Conservation (phyloP, 2,888 invertebrate genomes). For the Norana najaformis region DNA sequence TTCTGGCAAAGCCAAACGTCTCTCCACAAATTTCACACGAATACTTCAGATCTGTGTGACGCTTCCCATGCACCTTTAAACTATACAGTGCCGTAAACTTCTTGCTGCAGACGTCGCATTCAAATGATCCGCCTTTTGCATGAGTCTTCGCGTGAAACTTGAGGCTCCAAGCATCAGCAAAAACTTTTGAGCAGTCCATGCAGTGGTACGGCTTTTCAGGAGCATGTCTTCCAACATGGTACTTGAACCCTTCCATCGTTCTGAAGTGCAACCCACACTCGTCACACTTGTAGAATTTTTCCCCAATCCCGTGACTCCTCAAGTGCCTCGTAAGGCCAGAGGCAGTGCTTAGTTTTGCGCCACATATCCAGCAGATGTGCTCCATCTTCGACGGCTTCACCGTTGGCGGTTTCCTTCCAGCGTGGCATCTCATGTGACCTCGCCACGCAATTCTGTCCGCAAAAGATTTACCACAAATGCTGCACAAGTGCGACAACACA, state of each 20-base stretch:
- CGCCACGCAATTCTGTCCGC: background rate
- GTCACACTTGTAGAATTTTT: background rate
- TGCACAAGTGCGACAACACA: background rate
- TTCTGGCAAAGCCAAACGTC: background rate
- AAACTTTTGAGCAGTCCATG: background rate
- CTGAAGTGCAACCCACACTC: background rate
- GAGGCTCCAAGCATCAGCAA: background rate
- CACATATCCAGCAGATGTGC: conserved; percentile 13
- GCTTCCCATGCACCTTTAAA: conserved; percentile 1
- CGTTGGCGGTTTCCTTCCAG: background rate
- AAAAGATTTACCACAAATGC: conserved; percentile 3
- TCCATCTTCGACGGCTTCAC: conserved; percentile 3
- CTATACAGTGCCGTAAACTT: background rate
- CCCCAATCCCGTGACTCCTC: background rate
- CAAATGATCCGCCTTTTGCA: background rate
- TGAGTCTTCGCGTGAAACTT: background rate
- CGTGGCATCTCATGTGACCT: conserved; percentile 13
- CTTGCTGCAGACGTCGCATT: background rate
- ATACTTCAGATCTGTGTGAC: background rate
- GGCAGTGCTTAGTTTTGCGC: background rate
- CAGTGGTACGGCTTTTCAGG: background rate
- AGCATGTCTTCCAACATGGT: background rate
- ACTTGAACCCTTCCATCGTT: background rate
- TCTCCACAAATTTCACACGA: background rate
- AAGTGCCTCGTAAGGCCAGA: background rate